phyloP scores from a whole-genome alignment of 2,888 invertebrate species.

The Deilephila elpenor region DNA sequence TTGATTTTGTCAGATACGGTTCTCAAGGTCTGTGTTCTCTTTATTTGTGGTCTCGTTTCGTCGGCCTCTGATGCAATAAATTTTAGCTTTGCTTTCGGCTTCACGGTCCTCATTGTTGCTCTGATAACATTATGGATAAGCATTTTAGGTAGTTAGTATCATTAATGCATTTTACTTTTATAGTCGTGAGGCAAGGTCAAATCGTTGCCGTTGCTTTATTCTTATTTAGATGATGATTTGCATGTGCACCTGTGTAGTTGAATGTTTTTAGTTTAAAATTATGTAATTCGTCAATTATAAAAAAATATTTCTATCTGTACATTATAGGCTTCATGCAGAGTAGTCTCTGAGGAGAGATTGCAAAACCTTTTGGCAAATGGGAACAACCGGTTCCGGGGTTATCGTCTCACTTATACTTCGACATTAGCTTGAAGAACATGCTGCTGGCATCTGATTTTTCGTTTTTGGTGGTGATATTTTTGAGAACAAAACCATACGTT shows the following conservation, averaged over 20 bases:
- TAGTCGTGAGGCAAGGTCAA: slow-evolving; percentile 43
- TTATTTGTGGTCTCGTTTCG: slow-evolving; percentile 83
- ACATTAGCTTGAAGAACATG: not conserved
- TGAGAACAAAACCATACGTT: no score
- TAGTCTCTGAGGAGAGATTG: slow-evolving; percentile 49
- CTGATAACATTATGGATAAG: slow-evolving; percentile 78
- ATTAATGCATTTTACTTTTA: slow-evolving; percentile 67
- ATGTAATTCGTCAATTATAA: not conserved
- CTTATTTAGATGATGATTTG: slow-evolving; percentile 20
- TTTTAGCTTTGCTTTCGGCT: slow-evolving; percentile 76
- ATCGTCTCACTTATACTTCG: no score
- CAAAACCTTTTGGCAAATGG: slow-evolving; percentile 72
- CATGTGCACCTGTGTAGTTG: not conserved
- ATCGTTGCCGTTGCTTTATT: slow-evolving; percentile 23
- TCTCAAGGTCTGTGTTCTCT: slow-evolving; percentile 83
- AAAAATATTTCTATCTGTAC: not conserved
- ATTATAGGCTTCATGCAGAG: not conserved
- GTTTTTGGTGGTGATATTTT: not conserved
- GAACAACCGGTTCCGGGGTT: slow-evolving; percentile 66
- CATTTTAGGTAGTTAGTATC: slow-evolving; percentile 67
- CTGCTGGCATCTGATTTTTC: not conserved
- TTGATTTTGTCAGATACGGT: slow-evolving; percentile 83
- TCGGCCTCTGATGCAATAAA: slow-evolving; percentile 81
- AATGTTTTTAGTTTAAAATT: not conserved
- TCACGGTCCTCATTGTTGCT: slow-evolving; percentile 79